Percentiles rank a stretch among this genome's conserved stretches.
phyloP scores from a whole-genome alignment of 2,888 invertebrate genomes.

The Tortrix viridana region DNA sequence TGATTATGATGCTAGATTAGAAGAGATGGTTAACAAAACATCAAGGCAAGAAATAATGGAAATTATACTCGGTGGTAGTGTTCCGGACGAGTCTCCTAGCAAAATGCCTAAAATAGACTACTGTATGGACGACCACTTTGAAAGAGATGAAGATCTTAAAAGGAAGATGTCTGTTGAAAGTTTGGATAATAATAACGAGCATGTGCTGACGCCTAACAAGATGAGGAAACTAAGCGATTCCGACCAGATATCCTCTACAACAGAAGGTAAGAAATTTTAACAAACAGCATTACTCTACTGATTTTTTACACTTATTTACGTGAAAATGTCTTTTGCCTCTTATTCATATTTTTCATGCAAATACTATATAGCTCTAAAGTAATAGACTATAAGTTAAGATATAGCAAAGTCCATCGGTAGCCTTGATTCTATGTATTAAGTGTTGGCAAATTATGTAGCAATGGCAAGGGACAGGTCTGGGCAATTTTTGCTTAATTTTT shows the following conservation, averaged over 20 bases:
- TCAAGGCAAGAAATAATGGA: conserved; percentile 79
- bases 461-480: no score
- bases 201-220: conserved; percentile 66
- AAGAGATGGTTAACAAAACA: conserved; percentile 76
- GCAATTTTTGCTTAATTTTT: no score
- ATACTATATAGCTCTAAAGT: no score
- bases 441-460: no score
- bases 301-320: no score
- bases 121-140: conserved; percentile 64
- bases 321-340: no score
- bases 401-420: no score
- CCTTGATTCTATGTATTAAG: no score
- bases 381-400: no score
- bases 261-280: conserved; percentile 61
- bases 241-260: conserved; percentile 76
- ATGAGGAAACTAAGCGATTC: conserved; percentile 71
- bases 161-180: conserved; percentile 62
- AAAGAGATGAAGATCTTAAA: conserved; percentile 55
- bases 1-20: conserved; percentile 74
- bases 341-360: no score
- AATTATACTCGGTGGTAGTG: conserved; percentile 73
- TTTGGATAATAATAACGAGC: conserved; percentile 64
- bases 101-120: conserved; percentile 73
- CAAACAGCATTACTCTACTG: neutral
- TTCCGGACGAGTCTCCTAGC: conserved; percentile 56